phyloP scores from a whole-genome alignment of 1,140 invertebrate genomes.

The Heliconius himera region DNA sequence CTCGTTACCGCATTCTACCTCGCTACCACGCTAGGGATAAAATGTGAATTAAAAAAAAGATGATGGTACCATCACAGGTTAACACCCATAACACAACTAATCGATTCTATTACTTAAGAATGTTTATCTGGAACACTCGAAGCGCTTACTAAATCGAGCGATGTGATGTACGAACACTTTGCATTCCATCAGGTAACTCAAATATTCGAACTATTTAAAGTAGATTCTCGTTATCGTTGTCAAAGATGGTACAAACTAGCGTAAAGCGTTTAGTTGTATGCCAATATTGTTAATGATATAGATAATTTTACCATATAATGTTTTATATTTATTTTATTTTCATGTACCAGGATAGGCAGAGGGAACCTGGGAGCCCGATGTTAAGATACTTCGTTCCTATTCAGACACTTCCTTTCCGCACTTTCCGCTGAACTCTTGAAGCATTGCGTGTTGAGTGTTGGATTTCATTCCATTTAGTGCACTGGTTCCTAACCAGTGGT shows the following conservation, averaged over 20 bases:
- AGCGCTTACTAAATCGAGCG: constrained; percentile 24
- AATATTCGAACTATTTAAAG: constrained; percentile 20
- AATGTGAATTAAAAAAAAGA: too few relatives aligned
- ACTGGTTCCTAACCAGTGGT: too few relatives aligned
- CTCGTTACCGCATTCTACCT: too few relatives aligned
- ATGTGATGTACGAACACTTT: constrained; percentile 23
- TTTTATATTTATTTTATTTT: too few relatives aligned
- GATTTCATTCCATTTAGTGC: too few relatives aligned
- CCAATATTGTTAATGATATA: neutral
- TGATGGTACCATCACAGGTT: neutral
- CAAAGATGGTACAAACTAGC: neutral
- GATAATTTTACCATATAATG: neutral
- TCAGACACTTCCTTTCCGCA: too few relatives aligned
- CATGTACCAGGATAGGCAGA: neutral
- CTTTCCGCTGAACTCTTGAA: too few relatives aligned
- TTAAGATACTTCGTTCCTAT: neutral
- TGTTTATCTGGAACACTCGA: constrained; percentile 38
- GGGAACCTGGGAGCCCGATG: neutral
- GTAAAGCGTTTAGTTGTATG: neutral
- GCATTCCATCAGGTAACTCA: constrained; percentile 13
- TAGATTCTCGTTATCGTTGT: neutral
- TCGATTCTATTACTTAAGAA: constrained; percentile 42
- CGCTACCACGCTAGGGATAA: too few relatives aligned
- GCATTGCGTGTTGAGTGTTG: too few relatives aligned
- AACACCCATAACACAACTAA: neutral